Percentiles rank a stretch among this genome's conserved stretches.
Conservation (phyloP, 2,888 invertebrate genomes). For the Plutella xylostella region DNA sequence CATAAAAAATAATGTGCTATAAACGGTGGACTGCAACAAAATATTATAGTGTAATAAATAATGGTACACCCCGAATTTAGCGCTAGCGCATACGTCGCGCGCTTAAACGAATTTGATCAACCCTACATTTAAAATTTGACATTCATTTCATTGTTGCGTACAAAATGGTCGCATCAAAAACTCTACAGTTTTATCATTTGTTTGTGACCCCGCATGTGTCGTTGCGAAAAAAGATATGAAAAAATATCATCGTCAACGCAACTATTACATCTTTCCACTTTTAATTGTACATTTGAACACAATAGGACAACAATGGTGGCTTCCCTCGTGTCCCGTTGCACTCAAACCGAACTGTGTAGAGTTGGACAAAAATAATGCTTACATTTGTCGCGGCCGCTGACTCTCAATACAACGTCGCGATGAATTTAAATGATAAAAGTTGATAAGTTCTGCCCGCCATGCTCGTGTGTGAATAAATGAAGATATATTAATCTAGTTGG, state of each 20-base stretch:
- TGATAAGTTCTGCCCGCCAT: constrained; percentile 32
- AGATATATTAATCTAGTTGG: constrained; percentile 68
- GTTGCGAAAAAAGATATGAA: constrained; percentile 46
- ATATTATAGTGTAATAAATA: constrained; percentile 66
- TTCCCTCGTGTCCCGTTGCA: constrained; percentile 51
- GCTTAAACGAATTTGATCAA: constrained; percentile 53
- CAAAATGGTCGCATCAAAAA: constrained; percentile 32
- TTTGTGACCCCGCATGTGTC: constrained; percentile 60
- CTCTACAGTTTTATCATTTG: constrained; percentile 40
- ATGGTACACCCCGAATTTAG: constrained; percentile 64
- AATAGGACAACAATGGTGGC: constrained; percentile 54
- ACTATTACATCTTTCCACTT: constrained; percentile 65
- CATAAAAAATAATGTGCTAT: constrained; percentile 52
- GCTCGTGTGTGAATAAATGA: constrained; percentile 50
- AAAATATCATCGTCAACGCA: constrained; percentile 30
- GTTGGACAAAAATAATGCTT: constrained; percentile 29
- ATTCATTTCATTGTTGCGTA: constrained; percentile 56
- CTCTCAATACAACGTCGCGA: constrained; percentile 37
- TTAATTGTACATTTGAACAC: constrained; percentile 67
- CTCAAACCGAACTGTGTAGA: constrained; percentile 37
- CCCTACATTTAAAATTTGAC: constrained; percentile 60
- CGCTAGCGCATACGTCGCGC: constrained; percentile 47
- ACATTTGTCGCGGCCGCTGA: constrained; percentile 50
- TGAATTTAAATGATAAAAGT: constrained; percentile 64
- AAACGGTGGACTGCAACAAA: constrained; percentile 60